Evolutionary conservation across 2,113 vertebrate genomes (phyloP).

Genomic region (Cricetomys ansorgei): DNA sequence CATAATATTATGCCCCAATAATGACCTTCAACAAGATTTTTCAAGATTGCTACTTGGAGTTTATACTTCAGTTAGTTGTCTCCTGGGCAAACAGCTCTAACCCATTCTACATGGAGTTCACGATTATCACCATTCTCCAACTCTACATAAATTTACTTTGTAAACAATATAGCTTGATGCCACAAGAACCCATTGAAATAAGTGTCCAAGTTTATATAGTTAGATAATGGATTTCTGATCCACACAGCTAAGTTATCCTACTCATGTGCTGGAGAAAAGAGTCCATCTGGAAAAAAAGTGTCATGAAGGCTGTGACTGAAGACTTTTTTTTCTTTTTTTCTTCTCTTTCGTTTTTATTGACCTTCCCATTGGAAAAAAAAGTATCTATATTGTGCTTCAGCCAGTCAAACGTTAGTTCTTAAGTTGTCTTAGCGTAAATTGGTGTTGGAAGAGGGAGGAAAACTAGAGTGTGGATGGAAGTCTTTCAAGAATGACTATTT

Average conservation of each 20-base stretch:
- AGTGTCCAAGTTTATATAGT: background rate
- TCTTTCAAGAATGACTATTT: constrained; percentile 38
- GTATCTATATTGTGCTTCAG: background rate
- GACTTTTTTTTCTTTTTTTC: background rate
- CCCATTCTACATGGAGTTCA: background rate
- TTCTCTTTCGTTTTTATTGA: constrained; percentile 46
- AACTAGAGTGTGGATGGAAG: background rate
- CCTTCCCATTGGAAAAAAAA: constrained; percentile 32
- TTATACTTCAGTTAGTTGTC: background rate
- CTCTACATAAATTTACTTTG: constrained; percentile 11
- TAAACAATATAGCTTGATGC: background rate
- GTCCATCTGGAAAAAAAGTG: background rate
- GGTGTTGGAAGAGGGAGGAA: background rate
- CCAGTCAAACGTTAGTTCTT: constrained; percentile 5
- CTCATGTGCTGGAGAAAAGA: background rate
- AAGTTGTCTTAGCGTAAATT: background rate
- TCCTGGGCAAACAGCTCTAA: background rate
- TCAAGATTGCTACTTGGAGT: background rate
- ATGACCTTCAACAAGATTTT: background rate
- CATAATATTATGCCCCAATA: background rate
- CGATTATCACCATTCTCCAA: background rate
- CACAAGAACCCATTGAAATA: background rate
- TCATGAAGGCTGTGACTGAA: background rate
- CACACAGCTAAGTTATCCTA: background rate
- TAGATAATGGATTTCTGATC: constrained; percentile 29